These are phyloP conservation scores for Drosophila rubida DNA, from an alignment of 2,888 invertebrate genomes.

Conservation along the genomic window DNA sequence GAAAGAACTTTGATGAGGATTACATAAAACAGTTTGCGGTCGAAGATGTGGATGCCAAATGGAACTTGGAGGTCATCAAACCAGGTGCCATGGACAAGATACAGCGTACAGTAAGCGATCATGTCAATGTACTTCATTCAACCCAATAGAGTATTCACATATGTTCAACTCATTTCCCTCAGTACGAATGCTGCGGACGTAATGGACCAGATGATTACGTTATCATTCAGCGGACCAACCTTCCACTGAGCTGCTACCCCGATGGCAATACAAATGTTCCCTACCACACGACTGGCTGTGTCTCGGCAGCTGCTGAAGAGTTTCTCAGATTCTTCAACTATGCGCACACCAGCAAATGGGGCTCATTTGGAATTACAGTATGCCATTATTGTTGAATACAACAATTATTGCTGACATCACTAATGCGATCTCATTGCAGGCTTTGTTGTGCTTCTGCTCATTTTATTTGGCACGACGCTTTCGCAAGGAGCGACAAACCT, in stretches of 20 bases:
- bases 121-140: neutral
- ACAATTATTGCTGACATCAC: neutral
- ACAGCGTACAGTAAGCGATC: conserved; percentile 68
- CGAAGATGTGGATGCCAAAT: conserved; percentile 85
- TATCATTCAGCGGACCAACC: conserved; percentile 41
- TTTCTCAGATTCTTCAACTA: conserved; percentile 53
- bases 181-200: conserved; percentile 81
- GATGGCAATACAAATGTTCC: conserved; percentile 30
- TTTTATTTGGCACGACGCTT: conserved; percentile 74
- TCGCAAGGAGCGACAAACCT: conserved; percentile 64
- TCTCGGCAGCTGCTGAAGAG: conserved; percentile 57
- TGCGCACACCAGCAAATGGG: conserved; percentile 64
- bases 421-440: conserved; percentile 47
- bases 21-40: conserved; percentile 86
- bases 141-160: neutral
- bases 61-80: conserved; percentile 78
- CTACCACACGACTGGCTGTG: conserved; percentile 60
- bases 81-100: conserved; percentile 76
- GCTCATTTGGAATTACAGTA: conserved; percentile 63
- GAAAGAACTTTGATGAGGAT: conserved; percentile 87
- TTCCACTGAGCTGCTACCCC: conserved; percentile 71
- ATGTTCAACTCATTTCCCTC: neutral
- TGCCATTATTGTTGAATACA: conserved; percentile 10
- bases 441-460: conserved; percentile 64
- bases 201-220: conserved; percentile 78